Conservation (phyloP, 2,888 invertebrate genomes). For the Xestobium rufovillosum region DNA sequence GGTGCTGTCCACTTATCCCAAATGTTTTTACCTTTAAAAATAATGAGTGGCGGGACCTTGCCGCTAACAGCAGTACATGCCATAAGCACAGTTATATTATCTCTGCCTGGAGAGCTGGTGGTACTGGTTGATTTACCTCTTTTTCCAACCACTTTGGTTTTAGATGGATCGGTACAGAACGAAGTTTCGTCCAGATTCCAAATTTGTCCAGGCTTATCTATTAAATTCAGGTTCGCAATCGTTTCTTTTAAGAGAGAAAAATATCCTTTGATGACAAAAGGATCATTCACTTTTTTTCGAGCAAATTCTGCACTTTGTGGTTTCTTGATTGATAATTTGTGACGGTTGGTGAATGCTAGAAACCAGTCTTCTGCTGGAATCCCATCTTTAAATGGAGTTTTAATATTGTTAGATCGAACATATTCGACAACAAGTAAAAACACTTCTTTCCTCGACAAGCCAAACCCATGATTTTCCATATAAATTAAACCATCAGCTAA, state of each 20-base stretch:
- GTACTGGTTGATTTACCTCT: constrained; percentile 17
- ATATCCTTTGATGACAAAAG: constrained; percentile 19
- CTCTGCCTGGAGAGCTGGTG: constrained; percentile 26
- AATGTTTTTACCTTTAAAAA: constrained; percentile 32
- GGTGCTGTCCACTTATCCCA: constrained; percentile 33
- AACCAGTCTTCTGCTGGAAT: constrained; percentile 31
- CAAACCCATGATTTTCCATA: too few species aligned
- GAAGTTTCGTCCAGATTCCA: too few species aligned
- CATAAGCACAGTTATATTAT: constrained; percentile 30
- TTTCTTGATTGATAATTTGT: constrained; percentile 30
- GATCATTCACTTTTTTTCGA: constrained; percentile 24
- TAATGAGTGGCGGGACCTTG: constrained; percentile 33
- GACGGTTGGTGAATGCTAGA: constrained; percentile 26
- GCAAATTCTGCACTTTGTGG: constrained; percentile 30
- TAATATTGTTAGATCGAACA: too few species aligned
- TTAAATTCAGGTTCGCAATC: constrained; percentile 12
- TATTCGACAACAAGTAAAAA: too few species aligned
- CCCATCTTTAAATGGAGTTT: constrained; percentile 30
- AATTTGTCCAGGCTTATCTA: constrained; percentile 16
- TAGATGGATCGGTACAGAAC: too few species aligned
- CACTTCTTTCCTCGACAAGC: too few species aligned
- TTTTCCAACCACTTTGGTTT: constrained; percentile 20
- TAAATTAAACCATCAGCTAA: too few species aligned
- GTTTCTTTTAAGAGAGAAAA: constrained; percentile 11
- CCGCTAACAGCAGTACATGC: constrained; percentile 25